These are phyloP conservation scores for Zaprionus davidi DNA, from an alignment of 1,140 invertebrate species.

Conservation along the genomic window DNA sequence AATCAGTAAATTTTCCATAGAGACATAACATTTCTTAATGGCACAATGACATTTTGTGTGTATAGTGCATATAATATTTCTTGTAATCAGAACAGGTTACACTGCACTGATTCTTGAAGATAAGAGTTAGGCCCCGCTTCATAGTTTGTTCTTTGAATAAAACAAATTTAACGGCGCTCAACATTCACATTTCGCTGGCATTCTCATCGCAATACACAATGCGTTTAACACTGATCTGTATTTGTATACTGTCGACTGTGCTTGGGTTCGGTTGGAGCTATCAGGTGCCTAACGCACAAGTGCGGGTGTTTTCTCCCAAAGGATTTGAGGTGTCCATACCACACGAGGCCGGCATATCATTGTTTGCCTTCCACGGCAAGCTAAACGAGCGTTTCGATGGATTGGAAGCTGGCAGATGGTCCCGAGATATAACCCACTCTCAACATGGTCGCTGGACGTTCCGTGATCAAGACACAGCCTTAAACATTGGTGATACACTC, in stretches of 20 bases:
- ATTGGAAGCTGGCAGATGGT: no score
- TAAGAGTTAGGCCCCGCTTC: no score
- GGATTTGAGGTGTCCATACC: conserved; percentile 88
- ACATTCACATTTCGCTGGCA: background rate
- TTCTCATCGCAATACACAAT: conserved; percentile 28
- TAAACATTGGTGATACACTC: conserved; percentile 88
- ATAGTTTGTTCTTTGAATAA: no score
- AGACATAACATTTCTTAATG: no score
- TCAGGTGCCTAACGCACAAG: conserved; percentile 85
- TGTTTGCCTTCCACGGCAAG: conserved; percentile 89
- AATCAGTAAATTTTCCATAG: no score
- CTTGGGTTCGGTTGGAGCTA: conserved; percentile 31
- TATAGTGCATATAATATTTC: no score
- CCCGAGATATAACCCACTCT: no score
- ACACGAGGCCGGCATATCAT: conserved; percentile 86
- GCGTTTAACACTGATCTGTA: conserved; percentile 6
- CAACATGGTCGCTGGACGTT: conserved; percentile 85
- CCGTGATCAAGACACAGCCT: conserved; percentile 86
- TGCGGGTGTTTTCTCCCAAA: conserved; percentile 87
- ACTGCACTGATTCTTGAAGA: no score
- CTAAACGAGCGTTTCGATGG: background rate
- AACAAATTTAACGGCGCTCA: no score
- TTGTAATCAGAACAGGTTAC: background rate
- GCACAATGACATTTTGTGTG: no score
- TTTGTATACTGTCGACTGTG: conserved; percentile 9